Evolutionary conservation across 2,888 invertebrate species (phyloP).

Genomic region (Drosophila suboccidentalis): DNA sequence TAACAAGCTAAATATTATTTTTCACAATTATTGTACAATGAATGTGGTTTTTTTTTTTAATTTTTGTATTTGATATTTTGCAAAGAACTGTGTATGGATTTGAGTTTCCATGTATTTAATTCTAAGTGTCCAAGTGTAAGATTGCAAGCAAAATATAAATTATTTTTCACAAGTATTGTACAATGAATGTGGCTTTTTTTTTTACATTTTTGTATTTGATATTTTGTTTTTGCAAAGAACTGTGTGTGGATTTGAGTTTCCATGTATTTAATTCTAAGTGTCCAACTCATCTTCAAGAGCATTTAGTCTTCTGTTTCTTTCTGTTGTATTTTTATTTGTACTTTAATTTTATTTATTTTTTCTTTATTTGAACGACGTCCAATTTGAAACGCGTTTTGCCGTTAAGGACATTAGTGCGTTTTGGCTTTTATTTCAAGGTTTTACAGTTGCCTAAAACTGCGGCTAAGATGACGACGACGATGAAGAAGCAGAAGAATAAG

Average conservation of each 20-base stretch:
- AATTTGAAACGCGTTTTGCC: conserved; percentile 35
- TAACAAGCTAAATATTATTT: too few species aligned
- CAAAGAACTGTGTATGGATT: too few species aligned
- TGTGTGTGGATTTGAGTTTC: too few species aligned
- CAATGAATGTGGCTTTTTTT: too few species aligned
- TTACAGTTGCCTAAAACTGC: conserved; percentile 20
- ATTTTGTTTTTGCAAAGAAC: too few species aligned
- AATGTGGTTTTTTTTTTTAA: too few species aligned
- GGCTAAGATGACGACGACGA: neutral
- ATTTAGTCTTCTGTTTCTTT: conserved; percentile 12
- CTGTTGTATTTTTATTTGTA: neutral
- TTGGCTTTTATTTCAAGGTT: conserved; percentile 62
- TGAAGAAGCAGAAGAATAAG: neutral
- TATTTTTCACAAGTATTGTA: too few species aligned
- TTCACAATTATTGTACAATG: too few species aligned
- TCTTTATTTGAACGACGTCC: conserved; percentile 46
- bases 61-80: too few species aligned
- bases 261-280: neutral
- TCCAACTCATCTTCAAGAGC: neutral
- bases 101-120: too few species aligned
- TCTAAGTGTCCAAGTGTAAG: neutral
- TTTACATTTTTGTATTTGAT: too few species aligned
- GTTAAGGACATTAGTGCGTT: conserved; percentile 74
- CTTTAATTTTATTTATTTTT: conserved; percentile 32
- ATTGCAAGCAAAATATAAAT: too few species aligned